Conservation (phyloP, 2,888 invertebrate genomes). For the Cetonia aurata region DNA sequence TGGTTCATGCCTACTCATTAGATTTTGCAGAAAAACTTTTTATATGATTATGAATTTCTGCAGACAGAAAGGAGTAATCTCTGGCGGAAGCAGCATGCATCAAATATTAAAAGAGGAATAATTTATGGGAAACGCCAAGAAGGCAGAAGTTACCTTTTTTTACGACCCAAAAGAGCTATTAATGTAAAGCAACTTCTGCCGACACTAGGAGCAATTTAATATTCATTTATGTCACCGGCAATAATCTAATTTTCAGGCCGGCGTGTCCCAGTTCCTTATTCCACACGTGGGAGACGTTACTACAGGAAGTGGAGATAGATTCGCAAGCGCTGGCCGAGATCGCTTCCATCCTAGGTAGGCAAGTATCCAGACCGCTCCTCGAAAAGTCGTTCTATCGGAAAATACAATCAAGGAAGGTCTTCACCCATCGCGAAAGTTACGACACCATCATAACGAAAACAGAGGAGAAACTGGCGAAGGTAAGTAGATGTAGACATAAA, state of each 20-base stretch:
- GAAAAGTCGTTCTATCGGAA: slow-evolving; percentile 92
- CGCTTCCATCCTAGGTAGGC: slow-evolving; percentile 81
- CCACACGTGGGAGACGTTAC: slow-evolving; percentile 90
- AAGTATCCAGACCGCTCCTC: slow-evolving; percentile 84
- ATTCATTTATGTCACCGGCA: slow-evolving; percentile 24
- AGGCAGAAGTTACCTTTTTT: slow-evolving; percentile 18
- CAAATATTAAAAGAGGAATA: no score
- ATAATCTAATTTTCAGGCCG: slow-evolving; percentile 70
- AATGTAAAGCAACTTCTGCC: neutral
- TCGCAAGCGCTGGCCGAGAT: slow-evolving; percentile 88
- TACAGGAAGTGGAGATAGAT: slow-evolving; percentile 92
- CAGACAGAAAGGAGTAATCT: no score
- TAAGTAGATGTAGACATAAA: slow-evolving; percentile 59
- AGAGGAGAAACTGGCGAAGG: slow-evolving; percentile 82
- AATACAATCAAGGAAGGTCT: slow-evolving; percentile 91
- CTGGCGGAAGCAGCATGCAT: no score
- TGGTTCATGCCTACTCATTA: no score
- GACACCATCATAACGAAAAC: slow-evolving; percentile 89
- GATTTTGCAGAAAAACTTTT: no score
- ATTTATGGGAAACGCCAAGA: neutral
- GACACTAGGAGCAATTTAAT: slow-evolving; percentile 19
- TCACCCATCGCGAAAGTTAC: slow-evolving; percentile 90
- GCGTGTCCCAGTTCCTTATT: slow-evolving; percentile 85
- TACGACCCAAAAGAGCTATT: neutral
- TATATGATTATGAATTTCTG: no score